A percentile compares a stretch with the other conserved stretches of the same genome.
phyloP scores from a whole-genome alignment of 2,888 invertebrate species.

The Pristionchus entomophagus region DNA sequence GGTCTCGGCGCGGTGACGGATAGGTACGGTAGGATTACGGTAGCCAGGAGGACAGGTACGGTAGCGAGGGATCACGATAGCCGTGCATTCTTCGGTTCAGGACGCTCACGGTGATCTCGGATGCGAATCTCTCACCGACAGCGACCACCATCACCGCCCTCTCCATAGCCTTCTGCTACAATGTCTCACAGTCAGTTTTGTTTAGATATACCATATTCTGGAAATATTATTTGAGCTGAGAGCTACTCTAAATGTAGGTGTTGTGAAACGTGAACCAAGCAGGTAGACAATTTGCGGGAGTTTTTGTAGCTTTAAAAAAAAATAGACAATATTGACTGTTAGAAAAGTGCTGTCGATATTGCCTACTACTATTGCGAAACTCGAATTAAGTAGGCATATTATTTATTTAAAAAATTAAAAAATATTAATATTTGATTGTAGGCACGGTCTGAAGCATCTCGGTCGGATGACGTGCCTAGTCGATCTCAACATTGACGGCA shows the following conservation, averaged over 20 bases:
- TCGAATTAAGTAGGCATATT: too few relatives aligned
- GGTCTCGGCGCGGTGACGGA: constrained; percentile 56
- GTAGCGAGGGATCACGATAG: neutral
- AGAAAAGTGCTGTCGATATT: too few relatives aligned
- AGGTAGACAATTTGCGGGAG: too few relatives aligned
- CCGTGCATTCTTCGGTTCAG: constrained; percentile 22
- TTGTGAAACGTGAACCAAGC: too few relatives aligned
- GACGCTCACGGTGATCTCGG: constrained; percentile 48
- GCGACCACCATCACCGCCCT: constrained; percentile 49
- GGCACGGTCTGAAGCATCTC: constrained; percentile 47
- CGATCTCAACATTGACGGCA: constrained; percentile 64
- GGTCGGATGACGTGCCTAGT: constrained; percentile 5
- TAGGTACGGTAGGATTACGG: constrained; percentile 32
- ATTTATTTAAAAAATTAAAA: too few relatives aligned
- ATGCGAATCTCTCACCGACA: constrained; percentile 44
- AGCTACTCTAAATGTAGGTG: too few relatives aligned
- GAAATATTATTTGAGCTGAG: too few relatives aligned
- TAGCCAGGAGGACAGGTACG: too few relatives aligned
- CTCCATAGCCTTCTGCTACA: constrained; percentile 61
- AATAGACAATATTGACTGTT: too few relatives aligned
- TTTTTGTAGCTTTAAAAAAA: too few relatives aligned
- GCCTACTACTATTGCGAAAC: too few relatives aligned
- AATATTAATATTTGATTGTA: neutral
- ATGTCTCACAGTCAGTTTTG: constrained; percentile 55
- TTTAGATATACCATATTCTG: too few relatives aligned